Percentiles rank a stretch among this genome's conserved stretches.
phyloP scores from a whole-genome alignment of 2,888 invertebrate genomes.

The Patella pellucida region DNA sequence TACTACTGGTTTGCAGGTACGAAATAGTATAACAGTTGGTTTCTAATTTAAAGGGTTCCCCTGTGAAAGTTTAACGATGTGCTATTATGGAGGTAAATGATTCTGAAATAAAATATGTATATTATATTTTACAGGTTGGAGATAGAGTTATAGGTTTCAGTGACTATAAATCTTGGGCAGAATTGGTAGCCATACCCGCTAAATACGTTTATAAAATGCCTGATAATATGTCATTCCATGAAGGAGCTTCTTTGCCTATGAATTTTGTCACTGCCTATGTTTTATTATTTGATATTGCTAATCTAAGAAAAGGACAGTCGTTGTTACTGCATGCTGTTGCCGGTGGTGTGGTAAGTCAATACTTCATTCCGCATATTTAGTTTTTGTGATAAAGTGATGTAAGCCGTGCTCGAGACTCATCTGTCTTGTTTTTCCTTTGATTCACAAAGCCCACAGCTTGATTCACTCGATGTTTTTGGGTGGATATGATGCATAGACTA shows the following conservation, averaged over 20 bases:
- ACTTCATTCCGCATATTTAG: too few relatives aligned
- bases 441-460: too few relatives aligned
- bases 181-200: slow-evolving; percentile 84
- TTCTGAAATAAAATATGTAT: background rate
- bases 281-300: slow-evolving; percentile 86
- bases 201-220: slow-evolving; percentile 80
- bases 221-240: slow-evolving; percentile 82
- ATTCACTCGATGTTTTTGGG: too few relatives aligned
- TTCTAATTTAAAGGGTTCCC: too few relatives aligned
- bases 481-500: too few relatives aligned
- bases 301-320: slow-evolving; percentile 83
- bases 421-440: background rate
- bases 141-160: slow-evolving; percentile 83
- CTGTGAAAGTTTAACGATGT: background rate
- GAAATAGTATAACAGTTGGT: slow-evolving; percentile 25
- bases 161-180: slow-evolving; percentile 89
- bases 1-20: slow-evolving; percentile 62
- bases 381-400: background rate
- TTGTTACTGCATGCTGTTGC: slow-evolving; percentile 88
- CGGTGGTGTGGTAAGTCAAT: slow-evolving; percentile 83
- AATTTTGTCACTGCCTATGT: slow-evolving; percentile 89
- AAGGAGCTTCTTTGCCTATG: slow-evolving; percentile 87
- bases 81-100: background rate
- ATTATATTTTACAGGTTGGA: slow-evolving; percentile 61
- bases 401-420: background rate